Base-by-base conservation (phyloP, 2,113 vertebrate genomes). In the Protobothrops flavoviridis region DNA sequence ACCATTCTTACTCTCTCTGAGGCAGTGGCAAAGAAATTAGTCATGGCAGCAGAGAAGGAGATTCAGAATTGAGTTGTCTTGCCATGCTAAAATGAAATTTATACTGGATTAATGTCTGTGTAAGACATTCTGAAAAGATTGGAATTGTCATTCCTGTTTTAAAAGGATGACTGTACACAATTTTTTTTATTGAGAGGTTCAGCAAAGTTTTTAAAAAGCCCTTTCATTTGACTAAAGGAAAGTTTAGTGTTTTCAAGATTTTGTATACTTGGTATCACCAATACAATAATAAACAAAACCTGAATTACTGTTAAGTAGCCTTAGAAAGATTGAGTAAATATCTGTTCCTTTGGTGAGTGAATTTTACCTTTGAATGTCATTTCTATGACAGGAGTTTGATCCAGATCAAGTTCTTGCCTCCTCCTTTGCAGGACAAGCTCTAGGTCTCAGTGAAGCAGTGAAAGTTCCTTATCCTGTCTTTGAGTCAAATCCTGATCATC, bases 381-480 rank as follows among this genome's bases (percentile, higher is more conserved):
- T 45, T 90, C 45, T 90, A 3, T 74, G 29, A 13, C 61, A 52
- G 48, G 61, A 21, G 10, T 39, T 91, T 33, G 90, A 53, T 45
- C 17, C 74, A 43, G 21, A 81, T 81, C 17, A 81, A 81, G 17
- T 81, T 26, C 11, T 48, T 91, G 33, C 24, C 74, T 43, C 21
- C 45, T 43, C 43, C 23, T 52, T 90, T 8, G 74, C 96, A 98
- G 98, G 94, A 5, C 95, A 98, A 93, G 97, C 98, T 90, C 95
- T 98, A 43, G 98, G 98, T 50, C 96, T 98, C 88, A 96, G 97
- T 0, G 98, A 98, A 92, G 91, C 97, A 3, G 97, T 98, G 52
- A 98, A 98, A 86, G 96, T 98, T 57, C 98, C 98, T 0, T 98
- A 98, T 17, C 94, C 97, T 4, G 95, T 97, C 2, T 98, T 98